A percentile compares a stretch with the other conserved stretches of the same genome.
These are phyloP conservation scores for Damaliscus lunatus DNA, from an alignment of 2,113 vertebrate genomes.

Conservation along the genomic window DNA sequence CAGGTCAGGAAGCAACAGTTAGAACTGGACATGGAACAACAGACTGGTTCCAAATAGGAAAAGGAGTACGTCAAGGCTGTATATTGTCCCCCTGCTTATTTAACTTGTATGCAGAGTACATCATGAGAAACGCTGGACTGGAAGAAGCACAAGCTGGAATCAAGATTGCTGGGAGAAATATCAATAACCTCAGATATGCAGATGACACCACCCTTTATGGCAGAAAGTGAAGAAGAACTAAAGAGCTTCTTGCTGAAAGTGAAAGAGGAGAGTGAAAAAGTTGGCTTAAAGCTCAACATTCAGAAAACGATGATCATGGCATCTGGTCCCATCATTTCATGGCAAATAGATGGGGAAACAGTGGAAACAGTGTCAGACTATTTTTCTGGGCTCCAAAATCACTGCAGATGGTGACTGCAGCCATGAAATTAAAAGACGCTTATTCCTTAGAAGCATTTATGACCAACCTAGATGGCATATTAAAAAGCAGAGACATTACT, in stretches of 20 bases:
- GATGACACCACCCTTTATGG: not conserved
- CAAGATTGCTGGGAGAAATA: not conserved
- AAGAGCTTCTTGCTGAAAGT: not conserved
- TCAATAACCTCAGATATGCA: not conserved
- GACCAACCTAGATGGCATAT: not conserved
- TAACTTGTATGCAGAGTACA: not conserved
- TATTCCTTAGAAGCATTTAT: not conserved
- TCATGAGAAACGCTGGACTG: not conserved
- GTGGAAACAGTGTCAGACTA: not conserved
- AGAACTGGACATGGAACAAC: not conserved
- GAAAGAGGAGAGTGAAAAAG: not conserved
- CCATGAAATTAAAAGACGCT: not conserved
- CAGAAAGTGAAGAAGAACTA: not conserved
- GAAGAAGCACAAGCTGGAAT: not conserved
- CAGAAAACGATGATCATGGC: not conserved
- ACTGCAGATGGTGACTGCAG: not conserved
- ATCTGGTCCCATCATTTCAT: not conserved
- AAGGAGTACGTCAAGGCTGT: not conserved
- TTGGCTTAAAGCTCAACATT: not conserved
- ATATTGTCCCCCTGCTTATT: not conserved
- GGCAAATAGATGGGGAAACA: not conserved
- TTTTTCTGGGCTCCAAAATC: rapidly evolving
- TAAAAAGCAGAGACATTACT: not conserved
- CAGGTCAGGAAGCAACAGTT: not conserved
- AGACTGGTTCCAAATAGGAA: not conserved